A percentile compares a stretch with the other conserved stretches of the same genome.
Conservation (phyloP, 2,113 vertebrate species). For the Hucho hucho region DNA sequence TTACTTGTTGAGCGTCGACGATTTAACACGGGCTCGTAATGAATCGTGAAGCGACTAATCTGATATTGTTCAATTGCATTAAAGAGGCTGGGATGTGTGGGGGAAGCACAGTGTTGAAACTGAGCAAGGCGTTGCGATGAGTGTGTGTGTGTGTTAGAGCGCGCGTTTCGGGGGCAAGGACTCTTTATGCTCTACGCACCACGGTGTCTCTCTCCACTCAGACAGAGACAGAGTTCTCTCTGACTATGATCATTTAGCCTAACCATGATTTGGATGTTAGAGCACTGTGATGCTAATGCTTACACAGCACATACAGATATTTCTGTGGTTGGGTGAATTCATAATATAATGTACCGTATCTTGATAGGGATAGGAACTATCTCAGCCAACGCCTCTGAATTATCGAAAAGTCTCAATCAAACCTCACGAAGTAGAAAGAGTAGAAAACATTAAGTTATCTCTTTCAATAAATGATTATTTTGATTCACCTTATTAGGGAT, state of each 20-base stretch:
- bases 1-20: slow-evolving; percentile 35
- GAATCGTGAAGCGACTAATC: slow-evolving; percentile 49
- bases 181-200: not conserved
- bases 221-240: slow-evolving; percentile 14
- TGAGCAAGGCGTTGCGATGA: not conserved
- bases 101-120: slow-evolving; percentile 15
- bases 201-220: slow-evolving; percentile 1
- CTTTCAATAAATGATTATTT: not conserved
- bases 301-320: slow-evolving; percentile 6
- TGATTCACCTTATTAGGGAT: not conserved
- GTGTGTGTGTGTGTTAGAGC: not conserved
- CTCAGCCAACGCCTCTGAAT: not conserved
- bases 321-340: not conserved
- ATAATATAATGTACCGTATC: slow-evolving; percentile 1
- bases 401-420: not conserved
- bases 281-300: not conserved
- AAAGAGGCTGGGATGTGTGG: slow-evolving; percentile 32
- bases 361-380: not conserved
- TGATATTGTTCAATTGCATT: slow-evolving; percentile 60
- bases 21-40: slow-evolving; percentile 30
- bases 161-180: not conserved
- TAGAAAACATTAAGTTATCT: not conserved
- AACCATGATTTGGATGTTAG: not conserved
- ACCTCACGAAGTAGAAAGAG: not conserved
- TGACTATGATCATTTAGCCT: slow-evolving; percentile 25